Base-by-base conservation (phyloP, 2,113 vertebrate genomes). In the Triplophysa rosa region DNA sequence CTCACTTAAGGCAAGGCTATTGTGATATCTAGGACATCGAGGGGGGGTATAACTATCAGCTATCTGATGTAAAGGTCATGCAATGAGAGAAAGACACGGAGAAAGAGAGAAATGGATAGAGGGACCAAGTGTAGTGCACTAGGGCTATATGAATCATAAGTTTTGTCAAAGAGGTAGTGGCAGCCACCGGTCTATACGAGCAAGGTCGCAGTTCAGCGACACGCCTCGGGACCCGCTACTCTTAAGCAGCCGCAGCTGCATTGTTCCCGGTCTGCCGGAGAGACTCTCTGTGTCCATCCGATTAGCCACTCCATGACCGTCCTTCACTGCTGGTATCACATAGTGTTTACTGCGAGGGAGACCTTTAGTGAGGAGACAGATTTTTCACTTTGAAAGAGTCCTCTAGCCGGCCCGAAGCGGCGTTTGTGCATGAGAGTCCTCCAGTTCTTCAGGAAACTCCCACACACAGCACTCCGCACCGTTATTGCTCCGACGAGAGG, bases 131-230 rank as follows among this genome's bases (percentile, higher is more conserved):
- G 49, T 52, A 67, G 71, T 81, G 82, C 58, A 83, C 77, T 68
- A 83, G 82, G 71, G 77, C 82, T 83, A 83, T 83, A 83, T 83
- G 82, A 83, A 75, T 79, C 77, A 83, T 69, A 79, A 83, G 77
- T 79, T 83, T 79, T 73, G 78, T 67, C 65, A 69, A 79, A 83
- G 81, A 83, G 82, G 82, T 76, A 75, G 66, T 80, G 72, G 79
- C 74, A 83, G 83, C 56, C 26, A 82, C 75, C 68, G 67, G 66
- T 73, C 80, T 74, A 63, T 66, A 80, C 23, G 24, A 78, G 24
- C 69, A 73, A 83, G 79, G 84, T 80, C 80, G 56, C 64, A 77
- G 79, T 82, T 74, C 52, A 72, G 59, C 54, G 21, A 54, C 37
- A 52, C 52, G 79, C 84, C 80, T 79, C 83, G 78, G 86, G 79